Evolutionary conservation across 2,888 invertebrate species (phyloP), one percentile per base, ranked within the genome.

Genomic region (Pristionchus japonicus): DNA sequence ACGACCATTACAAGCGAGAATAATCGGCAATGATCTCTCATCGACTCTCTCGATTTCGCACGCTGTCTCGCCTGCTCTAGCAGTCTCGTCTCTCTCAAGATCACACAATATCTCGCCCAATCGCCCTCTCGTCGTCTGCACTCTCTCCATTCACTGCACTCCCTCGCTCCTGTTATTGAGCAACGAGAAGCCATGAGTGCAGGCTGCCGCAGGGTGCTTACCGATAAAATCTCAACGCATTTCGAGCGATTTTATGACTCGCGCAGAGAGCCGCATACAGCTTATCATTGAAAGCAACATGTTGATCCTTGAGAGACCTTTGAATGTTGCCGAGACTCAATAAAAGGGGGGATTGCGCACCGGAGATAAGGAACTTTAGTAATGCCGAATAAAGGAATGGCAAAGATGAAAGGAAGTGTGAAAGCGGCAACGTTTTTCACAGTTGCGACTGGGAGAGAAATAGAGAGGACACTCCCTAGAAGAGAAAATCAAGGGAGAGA

Each of bases 351-450:
- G 37, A 70, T 37, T 37, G 37, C 37, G 27, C 20, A 2, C 13
- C 23, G n/a, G 57, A 70, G 70, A 70, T 70, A 70, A 70, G 70
- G 37, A 70, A 70, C 34, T 70, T 67, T 70, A 70, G 70, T 37
- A 70, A 70, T 23, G 70, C 34, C 4, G 23, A 15, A 34, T 67
- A 31, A 23, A 31, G 31, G 31, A 67, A 67, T 2, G 20, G 3
- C 7, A 17, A 37, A 70, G 70, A 70, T 70, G 70, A 70, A 70
- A 70, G 70, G 70, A 23, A 40, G 67, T 13, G 17, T 23, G 61
- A 31, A 20, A 23, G 70, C 70, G 13, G 70, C 64, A 9, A 31
- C 13, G 64, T 70, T 70, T 70, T 20, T 37, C 70, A 40, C 34
- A 34, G 64, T 64, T 64, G 64, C 64, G 64, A 64, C 31, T 37